Evolutionary conservation across 1,140 invertebrate species (phyloP), one percentile per base, ranked within the genome.

Genomic region (Drosophila obscura): DNA sequence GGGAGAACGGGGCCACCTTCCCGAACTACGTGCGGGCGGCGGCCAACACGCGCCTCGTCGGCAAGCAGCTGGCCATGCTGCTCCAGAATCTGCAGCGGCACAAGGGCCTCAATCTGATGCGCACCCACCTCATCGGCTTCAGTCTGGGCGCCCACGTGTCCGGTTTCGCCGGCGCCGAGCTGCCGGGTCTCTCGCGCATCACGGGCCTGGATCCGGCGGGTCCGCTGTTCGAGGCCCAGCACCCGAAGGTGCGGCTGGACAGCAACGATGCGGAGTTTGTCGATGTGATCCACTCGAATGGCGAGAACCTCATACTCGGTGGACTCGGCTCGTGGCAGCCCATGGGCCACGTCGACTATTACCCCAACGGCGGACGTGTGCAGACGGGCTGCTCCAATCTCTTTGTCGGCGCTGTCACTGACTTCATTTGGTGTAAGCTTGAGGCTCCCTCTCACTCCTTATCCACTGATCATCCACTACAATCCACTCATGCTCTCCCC

Each of bases 281-380:
- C 0, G 98, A 99, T 90, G 97, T 98, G 0, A 98, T 99, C 48
- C 98, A 99, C 90, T 97, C 96, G 11, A 98, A 99, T 91, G 97
- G 97, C 0, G 96, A 97, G 83, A 97, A 96, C 67, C 92, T 98
- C 1, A 95, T 98, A 31, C 92, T 97, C 44, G 97, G 97, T 1
- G 96, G 96, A 0, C 90, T 97, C 9, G 97, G 97, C 4, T 95
- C 96, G 1, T 96, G 95, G 92, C 96, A 97, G 90, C 96, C 96
- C 0, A 96, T 97, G 94, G 97, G 96, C 0, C 96, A 99, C 84
- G 96, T 98, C 0, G 97, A 98, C 91, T 98, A 98, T 88, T 98
- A 97, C 88, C 97, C 97, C 0, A 98, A 98, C 78, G 97, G 97
- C 0, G 97, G 97, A 0, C 93, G 96, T 22, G 96, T 97, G 92